phyloP scores from a whole-genome alignment of 2,113 vertebrate species.

The Todiramphus saurophagus region DNA sequence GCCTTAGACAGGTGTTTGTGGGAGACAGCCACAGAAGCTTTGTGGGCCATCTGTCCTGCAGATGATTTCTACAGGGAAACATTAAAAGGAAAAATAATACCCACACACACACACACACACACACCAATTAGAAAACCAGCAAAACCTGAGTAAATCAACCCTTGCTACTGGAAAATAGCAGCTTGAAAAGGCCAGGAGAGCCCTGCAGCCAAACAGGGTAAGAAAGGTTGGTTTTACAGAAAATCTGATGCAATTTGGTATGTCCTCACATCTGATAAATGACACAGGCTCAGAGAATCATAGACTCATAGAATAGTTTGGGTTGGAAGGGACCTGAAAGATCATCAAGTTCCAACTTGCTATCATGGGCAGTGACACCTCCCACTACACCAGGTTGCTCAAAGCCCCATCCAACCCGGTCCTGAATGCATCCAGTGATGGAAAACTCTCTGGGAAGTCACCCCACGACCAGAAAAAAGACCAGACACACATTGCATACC shows the following conservation, averaged over 20 bases:
- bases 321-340: no score
- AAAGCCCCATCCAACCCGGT: no score
- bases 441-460: neutral
- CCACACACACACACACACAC: neutral
- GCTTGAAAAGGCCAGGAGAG: neutral
- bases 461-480: neutral
- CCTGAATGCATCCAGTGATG: no score
- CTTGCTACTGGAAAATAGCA: neutral
- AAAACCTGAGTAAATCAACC: neutral
- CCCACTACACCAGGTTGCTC: no score
- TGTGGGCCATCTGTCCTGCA: constrained; percentile 31
- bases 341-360: no score
- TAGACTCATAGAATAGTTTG: no score
- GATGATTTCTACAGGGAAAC: constrained; percentile 12
- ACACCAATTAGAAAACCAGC: neutral
- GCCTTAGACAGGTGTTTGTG: constrained; percentile 36
- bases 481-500: no score
- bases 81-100: constrained; percentile 30
- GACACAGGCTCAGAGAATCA: neutral
- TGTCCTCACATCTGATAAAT: neutral
- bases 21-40: constrained; percentile 18
- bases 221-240: neutral
- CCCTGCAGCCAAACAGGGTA: neutral
- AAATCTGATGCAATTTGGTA: neutral
- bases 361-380: no score